These are phyloP conservation scores for Sinocyclocheilus maitianheensis DNA, from an alignment of 2,113 vertebrate species.

Conservation along the genomic window DNA sequence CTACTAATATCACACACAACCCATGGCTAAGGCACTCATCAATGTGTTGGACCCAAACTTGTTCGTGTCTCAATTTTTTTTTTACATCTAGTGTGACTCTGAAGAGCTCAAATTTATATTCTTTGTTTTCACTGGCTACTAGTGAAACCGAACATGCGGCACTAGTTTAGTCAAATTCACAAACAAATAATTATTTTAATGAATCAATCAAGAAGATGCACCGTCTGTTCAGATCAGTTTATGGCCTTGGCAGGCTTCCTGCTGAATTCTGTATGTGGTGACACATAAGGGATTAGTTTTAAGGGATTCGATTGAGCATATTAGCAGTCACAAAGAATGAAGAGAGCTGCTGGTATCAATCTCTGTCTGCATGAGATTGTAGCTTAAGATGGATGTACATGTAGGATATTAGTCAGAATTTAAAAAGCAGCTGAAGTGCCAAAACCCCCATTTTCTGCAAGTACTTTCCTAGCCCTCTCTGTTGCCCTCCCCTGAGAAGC, in stretches of 20 bases:
- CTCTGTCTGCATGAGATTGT: not conserved
- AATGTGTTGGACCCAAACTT: not conserved
- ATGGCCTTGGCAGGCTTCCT: not conserved
- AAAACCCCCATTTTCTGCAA: slow-evolving; percentile 7
- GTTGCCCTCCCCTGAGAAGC: slow-evolving; percentile 19
- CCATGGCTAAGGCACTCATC: not conserved
- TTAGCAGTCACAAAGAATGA: not conserved
- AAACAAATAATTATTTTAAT: not conserved
- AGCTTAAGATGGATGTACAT: not conserved
- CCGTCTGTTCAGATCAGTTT: not conserved
- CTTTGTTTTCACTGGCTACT: not conserved
- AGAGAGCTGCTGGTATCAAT: not conserved
- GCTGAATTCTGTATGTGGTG: not conserved
- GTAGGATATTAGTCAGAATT: not conserved
- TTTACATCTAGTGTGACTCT: too few species aligned
- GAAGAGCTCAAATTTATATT: not conserved
- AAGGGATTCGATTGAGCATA: not conserved
- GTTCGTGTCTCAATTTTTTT: too few species aligned
- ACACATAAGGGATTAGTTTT: not conserved
- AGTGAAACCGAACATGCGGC: not conserved
- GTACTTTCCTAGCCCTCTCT: slow-evolving; percentile 3
- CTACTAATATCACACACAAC: not conserved
- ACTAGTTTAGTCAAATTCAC: not conserved
- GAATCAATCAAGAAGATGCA: not conserved
- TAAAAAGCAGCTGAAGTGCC: not conserved